Conservation (phyloP, 2,888 invertebrate genomes). For the Sialis lutaria region DNA sequence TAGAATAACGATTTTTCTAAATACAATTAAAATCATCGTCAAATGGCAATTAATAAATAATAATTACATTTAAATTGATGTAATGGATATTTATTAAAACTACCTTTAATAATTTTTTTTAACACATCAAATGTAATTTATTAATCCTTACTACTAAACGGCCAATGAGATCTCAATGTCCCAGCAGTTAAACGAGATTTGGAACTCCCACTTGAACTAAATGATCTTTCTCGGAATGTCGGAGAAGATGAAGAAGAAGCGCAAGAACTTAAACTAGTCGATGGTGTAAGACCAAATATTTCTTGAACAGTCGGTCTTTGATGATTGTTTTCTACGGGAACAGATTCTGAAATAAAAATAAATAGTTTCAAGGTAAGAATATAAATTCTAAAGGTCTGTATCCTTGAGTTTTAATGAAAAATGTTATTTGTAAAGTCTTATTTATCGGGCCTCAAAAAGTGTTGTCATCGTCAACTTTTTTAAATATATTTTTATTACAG, state of each 20-base stretch:
- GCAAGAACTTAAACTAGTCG: constrained; percentile 25
- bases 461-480: too few relatives aligned
- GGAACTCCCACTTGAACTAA: constrained; percentile 21
- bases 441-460: too few relatives aligned
- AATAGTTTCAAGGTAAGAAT: background rate
- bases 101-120: too few relatives aligned
- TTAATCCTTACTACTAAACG: constrained; percentile 13
- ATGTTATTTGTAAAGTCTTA: background rate
- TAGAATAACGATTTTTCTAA: too few relatives aligned
- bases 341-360: constrained; percentile 17
- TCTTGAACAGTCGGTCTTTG: constrained; percentile 26
- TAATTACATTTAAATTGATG: too few relatives aligned
- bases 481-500: too few relatives aligned
- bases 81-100: too few relatives aligned
- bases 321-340: constrained; percentile 18
- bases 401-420: background rate
- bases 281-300: constrained; percentile 27
- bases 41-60: too few relatives aligned
- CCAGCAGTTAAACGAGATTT: constrained; percentile 17
- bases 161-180: constrained; percentile 21
- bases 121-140: background rate
- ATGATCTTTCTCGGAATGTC: constrained; percentile 23
- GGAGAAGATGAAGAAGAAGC: constrained; percentile 23
- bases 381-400: background rate
- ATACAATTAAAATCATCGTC: too few relatives aligned